phyloP scores from a whole-genome alignment of 2,113 vertebrate species.

The Myiopsitta monachus region DNA sequence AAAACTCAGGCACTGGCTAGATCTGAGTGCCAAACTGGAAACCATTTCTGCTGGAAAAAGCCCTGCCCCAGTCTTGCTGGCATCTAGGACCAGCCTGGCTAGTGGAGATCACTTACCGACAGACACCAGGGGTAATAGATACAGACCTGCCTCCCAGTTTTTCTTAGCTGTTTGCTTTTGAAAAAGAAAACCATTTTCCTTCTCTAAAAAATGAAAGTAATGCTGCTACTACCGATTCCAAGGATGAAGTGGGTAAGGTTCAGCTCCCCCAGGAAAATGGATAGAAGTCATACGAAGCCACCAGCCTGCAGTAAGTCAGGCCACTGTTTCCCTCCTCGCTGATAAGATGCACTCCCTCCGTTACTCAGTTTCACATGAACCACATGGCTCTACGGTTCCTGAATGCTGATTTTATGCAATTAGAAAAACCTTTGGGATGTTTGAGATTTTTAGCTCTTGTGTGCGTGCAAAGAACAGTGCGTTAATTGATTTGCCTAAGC shows the following conservation, averaged over 20 bases:
- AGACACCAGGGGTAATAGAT: background rate
- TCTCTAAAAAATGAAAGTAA: background rate
- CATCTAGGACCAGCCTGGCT: background rate
- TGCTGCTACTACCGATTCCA: background rate
- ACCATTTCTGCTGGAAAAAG: background rate
- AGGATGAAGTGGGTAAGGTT: background rate
- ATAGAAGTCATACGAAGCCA: background rate
- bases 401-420: background rate
- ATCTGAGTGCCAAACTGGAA: background rate
- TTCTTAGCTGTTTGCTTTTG: background rate
- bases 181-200: background rate
- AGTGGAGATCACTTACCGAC: background rate
- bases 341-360: background rate
- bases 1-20: background rate
- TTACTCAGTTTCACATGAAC: background rate
- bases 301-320: background rate
- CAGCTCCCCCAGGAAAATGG: background rate
- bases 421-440: background rate
- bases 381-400: background rate
- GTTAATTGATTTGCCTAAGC: conserved; percentile 1
- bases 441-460: background rate
- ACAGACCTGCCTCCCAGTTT: background rate
- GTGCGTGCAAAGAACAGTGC: background rate
- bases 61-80: background rate
- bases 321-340: background rate